Evolutionary conservation across 2,797 vertebrate genomes (phyloP).

Genomic region (Gobionotothen gibberifrons): DNA sequence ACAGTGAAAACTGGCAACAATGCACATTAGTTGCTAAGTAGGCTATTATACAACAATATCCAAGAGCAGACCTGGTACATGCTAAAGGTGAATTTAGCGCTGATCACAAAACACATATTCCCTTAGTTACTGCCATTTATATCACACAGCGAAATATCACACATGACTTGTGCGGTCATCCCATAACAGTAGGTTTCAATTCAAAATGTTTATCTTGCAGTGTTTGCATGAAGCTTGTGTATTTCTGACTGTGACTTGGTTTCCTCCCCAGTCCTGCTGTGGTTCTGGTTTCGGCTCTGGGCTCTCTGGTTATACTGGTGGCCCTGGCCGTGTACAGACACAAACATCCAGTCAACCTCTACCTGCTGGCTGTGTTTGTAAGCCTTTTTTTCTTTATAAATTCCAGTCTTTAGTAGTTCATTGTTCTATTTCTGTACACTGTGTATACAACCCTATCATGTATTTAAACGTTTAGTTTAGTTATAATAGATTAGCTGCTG

Average conservation of each 20-base stretch:
- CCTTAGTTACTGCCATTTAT: background rate
- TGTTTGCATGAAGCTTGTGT: background rate
- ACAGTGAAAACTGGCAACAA: background rate
- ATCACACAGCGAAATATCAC: background rate
- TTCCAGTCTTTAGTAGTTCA: background rate
- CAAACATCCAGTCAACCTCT: conserved; percentile 93
- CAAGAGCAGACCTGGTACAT: background rate
- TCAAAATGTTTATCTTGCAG: too few relatives aligned
- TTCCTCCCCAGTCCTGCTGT: conserved; percentile 85
- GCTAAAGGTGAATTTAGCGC: background rate
- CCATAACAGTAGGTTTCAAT: too few relatives aligned
- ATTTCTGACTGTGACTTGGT: conserved; percentile 4
- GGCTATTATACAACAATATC: background rate
- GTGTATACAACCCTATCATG: background rate
- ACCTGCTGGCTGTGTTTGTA: conserved; percentile 93
- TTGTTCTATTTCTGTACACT: background rate
- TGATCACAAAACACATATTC: too few relatives aligned
- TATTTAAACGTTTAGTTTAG: background rate
- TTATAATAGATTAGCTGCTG: background rate
- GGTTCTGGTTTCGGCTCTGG: conserved; percentile 87
- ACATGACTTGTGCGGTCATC: background rate
- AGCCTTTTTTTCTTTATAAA: conserved; percentile 65
- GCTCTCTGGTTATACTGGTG: conserved; percentile 88
- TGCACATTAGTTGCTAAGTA: background rate
- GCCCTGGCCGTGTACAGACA: conserved; percentile 90